A percentile compares a stretch with the other conserved stretches of the same genome.
Evolutionary conservation across 2,797 vertebrate species (phyloP).

Genomic region (Liparis tanakae): DNA sequence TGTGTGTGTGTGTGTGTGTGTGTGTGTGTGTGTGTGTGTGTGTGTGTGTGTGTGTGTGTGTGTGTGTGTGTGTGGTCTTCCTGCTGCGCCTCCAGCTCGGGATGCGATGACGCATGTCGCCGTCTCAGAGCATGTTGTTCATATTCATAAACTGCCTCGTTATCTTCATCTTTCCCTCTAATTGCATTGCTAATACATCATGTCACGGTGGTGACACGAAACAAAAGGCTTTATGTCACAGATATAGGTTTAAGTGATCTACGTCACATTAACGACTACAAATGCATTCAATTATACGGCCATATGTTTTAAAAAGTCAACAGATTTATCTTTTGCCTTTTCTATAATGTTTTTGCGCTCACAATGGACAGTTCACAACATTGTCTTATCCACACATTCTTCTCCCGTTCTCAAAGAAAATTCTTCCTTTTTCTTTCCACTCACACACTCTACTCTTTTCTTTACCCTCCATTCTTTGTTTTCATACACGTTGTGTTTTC

Average conservation of each 20-base stretch:
- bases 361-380: background rate
- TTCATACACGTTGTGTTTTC: conserved; percentile 58
- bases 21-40: too few species aligned
- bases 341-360: background rate
- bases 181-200: background rate
- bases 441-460: background rate
- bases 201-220: conserved; percentile 3
- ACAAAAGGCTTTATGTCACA: conserved; percentile 9
- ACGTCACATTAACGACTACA: background rate
- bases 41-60: too few species aligned
- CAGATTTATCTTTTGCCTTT: background rate
- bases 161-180: conserved; percentile 9
- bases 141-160: background rate
- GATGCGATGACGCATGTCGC: background rate
- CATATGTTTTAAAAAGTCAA: background rate
- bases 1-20: too few species aligned
- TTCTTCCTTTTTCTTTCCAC: background rate
- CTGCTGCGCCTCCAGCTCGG: background rate
- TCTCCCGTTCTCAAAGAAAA: background rate
- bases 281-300: background rate
- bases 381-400: background rate
- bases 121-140: conserved; percentile 8
- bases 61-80: too few species aligned
- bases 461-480: conserved; percentile 23
- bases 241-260: background rate